These are phyloP conservation scores for Drosophila ezoana DNA, from an alignment of 2,888 invertebrate genomes.

Conservation along the genomic window DNA sequence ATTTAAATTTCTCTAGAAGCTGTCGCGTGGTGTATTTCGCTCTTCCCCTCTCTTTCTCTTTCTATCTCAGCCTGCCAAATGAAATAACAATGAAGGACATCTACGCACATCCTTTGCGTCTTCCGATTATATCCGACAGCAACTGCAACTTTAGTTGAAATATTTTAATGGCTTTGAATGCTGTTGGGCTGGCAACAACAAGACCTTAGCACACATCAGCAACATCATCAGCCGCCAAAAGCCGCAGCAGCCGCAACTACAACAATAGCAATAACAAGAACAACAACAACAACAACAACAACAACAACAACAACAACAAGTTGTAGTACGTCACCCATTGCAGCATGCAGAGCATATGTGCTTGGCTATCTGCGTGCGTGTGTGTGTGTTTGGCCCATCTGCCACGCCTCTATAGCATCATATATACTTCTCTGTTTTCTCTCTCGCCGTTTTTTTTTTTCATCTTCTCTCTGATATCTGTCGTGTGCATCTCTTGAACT, in stretches of 20 bases:
- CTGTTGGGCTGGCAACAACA: conserved; percentile 17
- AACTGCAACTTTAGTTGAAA: conserved; percentile 37
- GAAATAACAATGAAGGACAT: no score
- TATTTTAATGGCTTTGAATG: conserved; percentile 32
- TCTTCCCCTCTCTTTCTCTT: background rate
- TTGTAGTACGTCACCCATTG: conserved; percentile 55
- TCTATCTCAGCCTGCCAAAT: no score
- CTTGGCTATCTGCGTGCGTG: conserved; percentile 13
- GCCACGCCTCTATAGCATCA: conserved; percentile 56
- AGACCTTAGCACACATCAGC: conserved; percentile 51
- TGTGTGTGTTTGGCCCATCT: conserved; percentile 31
- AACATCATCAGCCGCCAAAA: conserved; percentile 57
- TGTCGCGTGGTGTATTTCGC: background rate
- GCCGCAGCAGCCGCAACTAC: conserved; percentile 47
- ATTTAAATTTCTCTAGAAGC: background rate
- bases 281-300: conserved; percentile 37
- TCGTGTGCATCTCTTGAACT: conserved; percentile 83
- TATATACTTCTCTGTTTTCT: conserved; percentile 31
- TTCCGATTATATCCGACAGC: conserved; percentile 33
- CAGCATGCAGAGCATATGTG: conserved; percentile 14
- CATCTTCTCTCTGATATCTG: conserved; percentile 68
- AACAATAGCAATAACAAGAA: conserved; percentile 6
- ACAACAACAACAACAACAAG: conserved; percentile 50
- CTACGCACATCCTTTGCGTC: background rate
- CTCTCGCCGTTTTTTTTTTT: conserved; percentile 13